Conservation (phyloP, 2,797 vertebrate species). For the Saxicola maurus region DNA sequence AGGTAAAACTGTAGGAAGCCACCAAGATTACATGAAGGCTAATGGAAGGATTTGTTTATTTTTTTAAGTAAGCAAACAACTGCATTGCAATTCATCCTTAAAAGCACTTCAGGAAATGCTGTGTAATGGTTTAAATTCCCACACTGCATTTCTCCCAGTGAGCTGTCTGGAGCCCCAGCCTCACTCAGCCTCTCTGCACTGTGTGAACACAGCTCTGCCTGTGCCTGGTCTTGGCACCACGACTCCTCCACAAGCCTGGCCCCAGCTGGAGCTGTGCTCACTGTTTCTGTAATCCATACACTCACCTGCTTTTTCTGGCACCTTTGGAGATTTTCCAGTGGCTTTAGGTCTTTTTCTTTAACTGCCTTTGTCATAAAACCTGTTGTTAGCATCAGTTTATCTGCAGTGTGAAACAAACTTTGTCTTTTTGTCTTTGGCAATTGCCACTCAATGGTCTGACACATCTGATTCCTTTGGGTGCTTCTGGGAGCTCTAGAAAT, state of each 20-base stretch:
- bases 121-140: not conserved
- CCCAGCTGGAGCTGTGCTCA: accelerated
- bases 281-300: not conserved
- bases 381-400: not conserved
- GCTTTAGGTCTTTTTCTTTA: not conserved
- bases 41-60: not conserved
- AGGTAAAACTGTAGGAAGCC: not conserved
- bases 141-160: not conserved
- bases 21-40: not conserved
- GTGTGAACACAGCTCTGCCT: accelerated
- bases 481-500: not conserved
- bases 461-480: not conserved
- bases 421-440: not conserved
- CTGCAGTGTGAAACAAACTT: not conserved
- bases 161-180: not conserved
- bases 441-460: not conserved
- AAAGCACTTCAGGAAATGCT: not conserved
- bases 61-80: not conserved
- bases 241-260: accelerated
- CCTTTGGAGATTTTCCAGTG: not conserved
- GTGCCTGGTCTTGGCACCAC: not conserved
- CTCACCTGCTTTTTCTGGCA: not conserved
- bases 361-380: not conserved
- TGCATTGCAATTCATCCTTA: not conserved
- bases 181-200: not conserved